Evolutionary conservation across 2,113 vertebrate species (phyloP), one percentile per base, ranked within the genome.

Genomic region (Rhipidura dahli): DNA sequence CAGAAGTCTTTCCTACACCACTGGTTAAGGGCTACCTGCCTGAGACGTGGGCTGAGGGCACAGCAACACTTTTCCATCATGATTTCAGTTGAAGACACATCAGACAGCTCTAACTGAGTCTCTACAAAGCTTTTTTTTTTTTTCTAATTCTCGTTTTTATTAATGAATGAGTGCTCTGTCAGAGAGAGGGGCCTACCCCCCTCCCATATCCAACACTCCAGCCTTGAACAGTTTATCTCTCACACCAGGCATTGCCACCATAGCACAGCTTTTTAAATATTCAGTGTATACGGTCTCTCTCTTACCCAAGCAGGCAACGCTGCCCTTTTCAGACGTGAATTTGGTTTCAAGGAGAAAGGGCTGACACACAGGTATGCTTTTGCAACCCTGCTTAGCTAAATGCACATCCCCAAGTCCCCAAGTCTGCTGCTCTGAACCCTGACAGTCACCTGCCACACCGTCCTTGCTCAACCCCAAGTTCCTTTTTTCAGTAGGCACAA

Each of bases 251-350:
- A 61, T 6, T 4, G 3, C 33, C 31, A 22, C 35, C 68, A 59
- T 0, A 50, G 71, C 40, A 77, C 6, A 53, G 15, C 3, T 70
- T 51, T 83, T 76, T 2, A 47, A 73, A 47, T 27, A 75, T 9
- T 19, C 39, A 1, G 1, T 30, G 33, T 4, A 13, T 3, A 18
- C 0, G 0, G n/a, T 14, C 72, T 17, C n/a, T 42, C 39, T 80
- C 45, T 45, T 33, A 53, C 26, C 31, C 57, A 72, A 56, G 42
- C 0, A 68, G 30, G 66, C 40, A 77, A 35, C 0, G 0, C 3
- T 54, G 26, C n/a, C 47, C 63, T 56, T 73, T 63, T 63, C 92
- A 91, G 80, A 54, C 30, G 12, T 1, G 14, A 7, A 20, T 39
- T 56, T 39, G 39, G 28, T 24, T 50, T 44, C 66, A 85, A 33